Evolutionary conservation across 2,113 vertebrate species (phyloP).

Genomic region (Equus quagga): DNA sequence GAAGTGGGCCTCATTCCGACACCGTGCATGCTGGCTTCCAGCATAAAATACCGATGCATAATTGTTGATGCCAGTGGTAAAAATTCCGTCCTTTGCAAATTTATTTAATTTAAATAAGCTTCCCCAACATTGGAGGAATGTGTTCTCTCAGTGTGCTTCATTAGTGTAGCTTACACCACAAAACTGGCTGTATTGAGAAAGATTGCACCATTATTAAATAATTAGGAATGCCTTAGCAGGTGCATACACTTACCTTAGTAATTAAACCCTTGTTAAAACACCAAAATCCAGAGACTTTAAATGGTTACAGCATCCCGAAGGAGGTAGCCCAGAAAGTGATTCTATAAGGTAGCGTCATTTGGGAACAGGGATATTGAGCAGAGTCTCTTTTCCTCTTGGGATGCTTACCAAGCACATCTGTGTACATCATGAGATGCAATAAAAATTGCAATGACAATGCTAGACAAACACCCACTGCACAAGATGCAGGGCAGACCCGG

Average conservation of each 20-base stretch:
- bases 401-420: constrained; percentile 89
- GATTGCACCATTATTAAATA: constrained; percentile 93
- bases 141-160: constrained; percentile 90
- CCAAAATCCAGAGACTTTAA: constrained; percentile 95
- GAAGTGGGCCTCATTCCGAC: neutral
- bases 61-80: constrained; percentile 79
- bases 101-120: constrained; percentile 89
- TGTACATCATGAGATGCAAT: constrained; percentile 86
- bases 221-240: constrained; percentile 96
- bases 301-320: constrained; percentile 92
- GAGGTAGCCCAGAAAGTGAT: constrained; percentile 92
- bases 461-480: constrained; percentile 83
- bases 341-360: constrained; percentile 87
- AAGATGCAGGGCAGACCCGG: constrained; percentile 71
- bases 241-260: constrained; percentile 97
- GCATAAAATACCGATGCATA: constrained; percentile 42
- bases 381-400: constrained; percentile 85
- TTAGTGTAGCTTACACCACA: constrained; percentile 90
- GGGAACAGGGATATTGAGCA: constrained; percentile 86
- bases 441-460: constrained; percentile 85
- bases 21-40: neutral
- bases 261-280: constrained; percentile 98
- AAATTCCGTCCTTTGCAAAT: constrained; percentile 84
- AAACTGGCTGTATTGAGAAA: constrained; percentile 92
- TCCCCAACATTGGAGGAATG: constrained; percentile 84